phyloP scores from a whole-genome alignment of 2,888 invertebrate species.

The Amblyjoppa proteus region DNA sequence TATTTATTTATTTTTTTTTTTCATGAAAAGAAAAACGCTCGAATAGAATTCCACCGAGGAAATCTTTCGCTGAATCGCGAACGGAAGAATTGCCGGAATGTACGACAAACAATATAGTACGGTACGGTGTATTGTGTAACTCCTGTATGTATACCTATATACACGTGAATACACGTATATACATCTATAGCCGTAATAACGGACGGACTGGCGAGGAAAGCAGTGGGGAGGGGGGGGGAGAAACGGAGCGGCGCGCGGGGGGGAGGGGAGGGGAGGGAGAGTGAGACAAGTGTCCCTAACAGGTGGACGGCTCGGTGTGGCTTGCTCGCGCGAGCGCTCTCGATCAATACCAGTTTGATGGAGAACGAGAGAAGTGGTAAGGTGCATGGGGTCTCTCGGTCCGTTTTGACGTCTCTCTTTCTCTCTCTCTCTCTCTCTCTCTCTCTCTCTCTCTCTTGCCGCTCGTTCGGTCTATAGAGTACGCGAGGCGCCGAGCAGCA shows the following conservation, averaged over 20 bases:
- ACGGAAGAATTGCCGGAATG: slow-evolving; percentile 2
- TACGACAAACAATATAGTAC: slow-evolving; percentile 17
- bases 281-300: slow-evolving; percentile 68
- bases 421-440: too few relatives aligned
- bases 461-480: slow-evolving; percentile 14
- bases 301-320: slow-evolving; percentile 65
- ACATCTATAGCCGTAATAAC: slow-evolving; percentile 2
- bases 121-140: slow-evolving; percentile 8
- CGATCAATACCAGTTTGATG: slow-evolving; percentile 73
- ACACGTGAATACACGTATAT: neutral
- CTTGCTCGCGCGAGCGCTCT: slow-evolving; percentile 53
- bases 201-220: slow-evolving; percentile 12
- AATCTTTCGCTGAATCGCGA: neutral
- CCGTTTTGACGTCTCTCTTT: slow-evolving; percentile 26
- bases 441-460: slow-evolving; percentile 17
- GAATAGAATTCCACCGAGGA: neutral
- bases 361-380: slow-evolving; percentile 66
- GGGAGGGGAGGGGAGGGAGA: slow-evolving; percentile 14
- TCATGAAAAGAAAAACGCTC: neutral
- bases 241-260: neutral
- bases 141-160: neutral
- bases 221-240: too few relatives aligned
- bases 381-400: slow-evolving; percentile 61
- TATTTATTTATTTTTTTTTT: neutral
- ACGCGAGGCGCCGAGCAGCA: slow-evolving; percentile 36